Evolutionary conservation across 2,113 vertebrate genomes (phyloP), one percentile per base, ranked within the genome.

Genomic region (Galbula dea): DNA sequence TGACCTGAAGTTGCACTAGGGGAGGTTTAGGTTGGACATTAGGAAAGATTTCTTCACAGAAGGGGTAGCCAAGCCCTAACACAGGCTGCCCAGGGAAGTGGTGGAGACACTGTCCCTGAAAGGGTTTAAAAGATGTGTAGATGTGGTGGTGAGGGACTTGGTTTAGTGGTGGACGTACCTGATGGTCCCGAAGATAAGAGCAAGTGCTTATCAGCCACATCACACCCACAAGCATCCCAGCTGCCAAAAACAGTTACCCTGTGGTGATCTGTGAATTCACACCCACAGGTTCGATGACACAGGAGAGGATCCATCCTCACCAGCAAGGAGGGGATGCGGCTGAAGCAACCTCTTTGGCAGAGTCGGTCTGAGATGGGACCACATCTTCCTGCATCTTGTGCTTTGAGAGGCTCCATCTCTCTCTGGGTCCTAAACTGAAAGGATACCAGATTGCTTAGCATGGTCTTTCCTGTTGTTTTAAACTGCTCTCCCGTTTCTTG

Each of bases 311-410:
- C 27, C 6, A 0, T 27, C 15, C 67, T 57, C 76, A 18, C 5
- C 3, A 2, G 26, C 55, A 57, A 29, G n/a, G 62, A 66, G 73
- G 34, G 43, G 7, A 65, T 3, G 4, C 3, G 11, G 61, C 55
- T 17, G 24, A 37, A 54, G 26, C 12, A 41, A 88, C 37, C 5
- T 13, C 22, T 59, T 49, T 36, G 32, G 23, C 81, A 83, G 54
- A 84, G 67, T 2, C 2, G 22, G 41, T 18, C 20, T 71, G 62
- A 8, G 13, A n/a, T 29, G 30, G 34, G 62, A 76, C 37, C 8
- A 2, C 0, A 1, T 32, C 7, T 67, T 15, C 23, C 59, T 32
- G 20, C 59, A 68, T 37, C 27, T 41, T 49, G 32, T 1, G 3
- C 43, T 54, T 54, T n/a, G 69, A 82, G 26, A 34, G 22, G 41